Evolutionary conservation across 2,113 vertebrate genomes (phyloP).

Genomic region (Phrynosoma blainvillii): DNA sequence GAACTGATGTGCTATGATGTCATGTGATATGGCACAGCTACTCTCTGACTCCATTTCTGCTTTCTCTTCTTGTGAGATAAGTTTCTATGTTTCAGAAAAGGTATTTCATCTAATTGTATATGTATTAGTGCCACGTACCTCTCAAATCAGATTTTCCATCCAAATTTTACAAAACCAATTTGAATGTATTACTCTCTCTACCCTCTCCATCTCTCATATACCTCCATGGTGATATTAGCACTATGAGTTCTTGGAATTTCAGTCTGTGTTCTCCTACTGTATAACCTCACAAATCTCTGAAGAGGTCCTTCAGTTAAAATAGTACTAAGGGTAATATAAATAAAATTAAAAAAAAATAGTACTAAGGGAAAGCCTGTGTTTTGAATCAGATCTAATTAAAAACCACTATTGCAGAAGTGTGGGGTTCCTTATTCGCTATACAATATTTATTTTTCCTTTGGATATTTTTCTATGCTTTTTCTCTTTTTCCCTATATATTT

Average conservation of each 20-base stretch:
- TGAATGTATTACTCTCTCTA: background rate
- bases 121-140: background rate
- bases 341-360: no score
- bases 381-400: conserved; percentile 50
- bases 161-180: background rate
- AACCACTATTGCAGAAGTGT: conserved; percentile 53
- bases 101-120: background rate
- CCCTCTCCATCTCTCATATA: background rate
- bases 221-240: background rate
- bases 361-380: conserved; percentile 45
- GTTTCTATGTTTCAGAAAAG: no score
- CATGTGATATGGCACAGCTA: no score
- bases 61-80: no score
- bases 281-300: background rate
- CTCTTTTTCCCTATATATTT: conserved; percentile 49
- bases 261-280: conserved; percentile 17
- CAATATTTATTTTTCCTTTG: conserved; percentile 68
- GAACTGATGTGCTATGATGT: no score
- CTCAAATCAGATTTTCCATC: conserved; percentile 1
- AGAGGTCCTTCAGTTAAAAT: background rate
- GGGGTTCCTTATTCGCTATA: conserved; percentile 59
- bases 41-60: no score
- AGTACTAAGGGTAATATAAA: conserved; percentile 33
- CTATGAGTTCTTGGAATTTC: background rate
- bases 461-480: conserved; percentile 49